Conservation (phyloP, 2,888 invertebrate species). For the Drosophila quinaria region DNA sequence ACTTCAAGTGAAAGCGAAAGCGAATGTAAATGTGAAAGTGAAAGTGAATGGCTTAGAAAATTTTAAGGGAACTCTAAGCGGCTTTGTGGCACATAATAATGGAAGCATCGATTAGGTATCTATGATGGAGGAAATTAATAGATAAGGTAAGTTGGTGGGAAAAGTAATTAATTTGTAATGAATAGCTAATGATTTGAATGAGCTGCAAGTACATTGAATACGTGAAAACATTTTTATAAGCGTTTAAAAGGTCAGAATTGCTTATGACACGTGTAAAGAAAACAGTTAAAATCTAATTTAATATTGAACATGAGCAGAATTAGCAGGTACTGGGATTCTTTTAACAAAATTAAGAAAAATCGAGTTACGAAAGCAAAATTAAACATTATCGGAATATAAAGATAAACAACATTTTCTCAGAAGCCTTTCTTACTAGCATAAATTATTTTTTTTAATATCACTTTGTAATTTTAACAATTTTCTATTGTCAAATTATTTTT, state of each 20-base stretch:
- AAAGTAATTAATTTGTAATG: slow-evolving; percentile 24
- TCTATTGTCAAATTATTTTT: background rate
- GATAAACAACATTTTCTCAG: too few species aligned
- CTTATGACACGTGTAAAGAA: too few species aligned
- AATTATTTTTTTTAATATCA: background rate
- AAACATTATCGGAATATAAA: too few species aligned
- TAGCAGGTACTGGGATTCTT: too few species aligned
- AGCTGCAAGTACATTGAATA: background rate
- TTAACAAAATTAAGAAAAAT: too few species aligned
- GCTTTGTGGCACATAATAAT: slow-evolving; percentile 48
- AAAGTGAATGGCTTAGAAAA: slow-evolving; percentile 29
- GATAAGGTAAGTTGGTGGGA: slow-evolving; percentile 17
- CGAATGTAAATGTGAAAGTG: slow-evolving; percentile 35
- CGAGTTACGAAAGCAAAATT: too few species aligned
- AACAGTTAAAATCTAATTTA: too few species aligned
- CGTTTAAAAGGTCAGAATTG: too few species aligned
- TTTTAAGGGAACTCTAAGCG: slow-evolving; percentile 46
- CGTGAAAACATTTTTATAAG: background rate
- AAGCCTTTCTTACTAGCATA: background rate
- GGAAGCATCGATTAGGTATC: slow-evolving; percentile 27
- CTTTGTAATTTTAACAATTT: background rate
- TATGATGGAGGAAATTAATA: slow-evolving; percentile 22
- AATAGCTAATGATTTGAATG: slow-evolving; percentile 14
- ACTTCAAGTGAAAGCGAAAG: slow-evolving; percentile 58
- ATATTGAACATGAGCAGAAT: too few species aligned